Evolutionary conservation across 1,140 invertebrate species (phyloP).

Genomic region (Cephus cinctus): DNA sequence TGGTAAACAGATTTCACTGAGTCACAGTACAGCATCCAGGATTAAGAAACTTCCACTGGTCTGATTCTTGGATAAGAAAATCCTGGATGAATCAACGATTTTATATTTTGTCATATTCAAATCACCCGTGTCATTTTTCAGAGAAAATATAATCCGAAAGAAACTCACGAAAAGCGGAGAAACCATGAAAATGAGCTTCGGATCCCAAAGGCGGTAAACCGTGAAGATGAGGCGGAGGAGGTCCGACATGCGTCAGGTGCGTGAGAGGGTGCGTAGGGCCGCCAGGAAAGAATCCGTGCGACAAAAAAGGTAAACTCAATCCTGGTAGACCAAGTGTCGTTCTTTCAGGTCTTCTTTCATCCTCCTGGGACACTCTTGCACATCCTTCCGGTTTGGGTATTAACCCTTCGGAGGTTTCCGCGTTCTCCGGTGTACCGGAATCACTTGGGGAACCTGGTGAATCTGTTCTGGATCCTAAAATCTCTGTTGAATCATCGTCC

Average conservation of each 20-base stretch:
- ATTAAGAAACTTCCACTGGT: too few species aligned
- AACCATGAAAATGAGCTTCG: constrained; percentile 42
- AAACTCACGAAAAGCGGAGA: constrained; percentile 48
- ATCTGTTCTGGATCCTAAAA: background rate
- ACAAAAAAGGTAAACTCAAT: constrained; percentile 27
- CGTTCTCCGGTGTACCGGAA: background rate
- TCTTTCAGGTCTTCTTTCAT: constrained; percentile 14
- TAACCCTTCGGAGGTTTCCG: background rate
- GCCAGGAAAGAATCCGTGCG: constrained; percentile 28
- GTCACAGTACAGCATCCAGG: too few species aligned
- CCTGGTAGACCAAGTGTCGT: constrained; percentile 1
- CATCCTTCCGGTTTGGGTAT: background rate
- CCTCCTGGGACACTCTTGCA: background rate
- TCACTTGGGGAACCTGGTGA: background rate
- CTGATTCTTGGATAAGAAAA: too few species aligned
- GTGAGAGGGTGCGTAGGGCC: constrained; percentile 20
- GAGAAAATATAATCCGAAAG: too few species aligned
- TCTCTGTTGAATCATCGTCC: constrained; percentile 7
- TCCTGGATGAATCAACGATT: too few species aligned
- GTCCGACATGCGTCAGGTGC: constrained; percentile 27
- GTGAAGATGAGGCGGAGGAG: constrained; percentile 26
- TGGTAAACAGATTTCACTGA: too few species aligned
- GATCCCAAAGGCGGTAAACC: constrained; percentile 24
- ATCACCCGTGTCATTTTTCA: too few species aligned
- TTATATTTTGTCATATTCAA: too few species aligned